Evolutionary conservation across 1,140 invertebrate genomes (phyloP).

Genomic region (Megalopta genalis): DNA sequence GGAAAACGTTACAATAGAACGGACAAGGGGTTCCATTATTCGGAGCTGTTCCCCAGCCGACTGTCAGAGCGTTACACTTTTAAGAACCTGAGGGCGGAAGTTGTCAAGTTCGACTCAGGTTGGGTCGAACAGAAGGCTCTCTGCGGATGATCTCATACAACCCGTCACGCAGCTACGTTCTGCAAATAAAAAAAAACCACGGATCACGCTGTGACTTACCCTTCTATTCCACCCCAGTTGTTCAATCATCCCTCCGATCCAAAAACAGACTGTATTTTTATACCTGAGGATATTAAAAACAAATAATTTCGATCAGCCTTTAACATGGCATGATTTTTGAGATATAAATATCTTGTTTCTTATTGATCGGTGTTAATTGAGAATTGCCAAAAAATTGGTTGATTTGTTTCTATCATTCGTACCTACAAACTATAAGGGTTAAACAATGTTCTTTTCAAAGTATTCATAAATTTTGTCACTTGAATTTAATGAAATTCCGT

Average conservation of each 20-base stretch:
- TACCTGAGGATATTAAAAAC: not conserved
- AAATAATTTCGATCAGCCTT: not conserved
- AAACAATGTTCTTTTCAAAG: too few relatives aligned
- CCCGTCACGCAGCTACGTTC: not conserved
- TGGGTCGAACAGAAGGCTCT: conserved; percentile 16
- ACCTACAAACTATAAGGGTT: too few relatives aligned
- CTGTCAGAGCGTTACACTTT: conserved; percentile 20
- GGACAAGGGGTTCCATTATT: conserved; percentile 30
- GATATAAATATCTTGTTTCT: too few relatives aligned
- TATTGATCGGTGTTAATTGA: too few relatives aligned
- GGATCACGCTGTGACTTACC: not conserved
- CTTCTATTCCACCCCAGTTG: not conserved
- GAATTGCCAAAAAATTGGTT: too few relatives aligned
- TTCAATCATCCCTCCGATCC: too few relatives aligned
- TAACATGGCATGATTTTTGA: too few relatives aligned
- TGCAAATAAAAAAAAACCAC: not conserved
- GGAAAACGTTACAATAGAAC: not conserved
- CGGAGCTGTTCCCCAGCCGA: not conserved
- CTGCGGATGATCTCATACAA: conserved; percentile 19
- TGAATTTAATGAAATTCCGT: too few relatives aligned
- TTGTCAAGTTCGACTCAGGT: conserved; percentile 38
- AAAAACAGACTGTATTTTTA: too few relatives aligned
- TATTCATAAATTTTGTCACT: too few relatives aligned
- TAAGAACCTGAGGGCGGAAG: conserved; percentile 39
- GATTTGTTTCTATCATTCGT: too few relatives aligned